Evolutionary conservation across 2,113 vertebrate species (phyloP).

Genomic region (Cinclus mexicanus): DNA sequence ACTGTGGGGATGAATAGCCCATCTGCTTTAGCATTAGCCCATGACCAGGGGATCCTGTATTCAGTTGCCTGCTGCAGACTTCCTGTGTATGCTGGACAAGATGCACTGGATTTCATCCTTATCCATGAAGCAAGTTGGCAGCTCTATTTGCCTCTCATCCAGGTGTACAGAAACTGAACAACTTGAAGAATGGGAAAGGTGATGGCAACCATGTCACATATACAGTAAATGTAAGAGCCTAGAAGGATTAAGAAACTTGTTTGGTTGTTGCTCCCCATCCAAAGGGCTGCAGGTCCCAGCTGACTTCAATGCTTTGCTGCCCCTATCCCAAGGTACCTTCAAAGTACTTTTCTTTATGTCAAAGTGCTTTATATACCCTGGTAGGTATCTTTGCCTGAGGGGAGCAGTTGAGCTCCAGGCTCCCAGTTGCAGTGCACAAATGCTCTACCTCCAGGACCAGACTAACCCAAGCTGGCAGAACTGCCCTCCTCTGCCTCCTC

Average conservation of each 20-base stretch:
- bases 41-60: neutral
- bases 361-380: neutral
- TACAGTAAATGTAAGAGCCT: neutral
- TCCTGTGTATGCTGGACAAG: neutral
- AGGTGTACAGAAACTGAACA: neutral
- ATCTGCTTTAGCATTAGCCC: neutral
- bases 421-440: neutral
- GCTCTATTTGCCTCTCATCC: neutral
- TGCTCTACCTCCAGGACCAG: neutral
- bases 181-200: neutral
- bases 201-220: neutral
- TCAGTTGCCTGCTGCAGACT: neutral
- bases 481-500: neutral
- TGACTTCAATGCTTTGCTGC: neutral
- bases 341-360: neutral
- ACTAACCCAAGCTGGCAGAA: neutral
- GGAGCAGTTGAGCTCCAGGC: neutral
- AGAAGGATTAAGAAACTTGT: neutral
- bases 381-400: neutral
- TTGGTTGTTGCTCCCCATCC: neutral
- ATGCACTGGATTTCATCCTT: neutral
- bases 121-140: neutral
- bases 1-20: neutral
- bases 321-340: neutral
- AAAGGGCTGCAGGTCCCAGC: neutral